These are phyloP conservation scores for Nemurella pictetii DNA, from an alignment of 2,888 invertebrate species.

Conservation along the genomic window DNA sequence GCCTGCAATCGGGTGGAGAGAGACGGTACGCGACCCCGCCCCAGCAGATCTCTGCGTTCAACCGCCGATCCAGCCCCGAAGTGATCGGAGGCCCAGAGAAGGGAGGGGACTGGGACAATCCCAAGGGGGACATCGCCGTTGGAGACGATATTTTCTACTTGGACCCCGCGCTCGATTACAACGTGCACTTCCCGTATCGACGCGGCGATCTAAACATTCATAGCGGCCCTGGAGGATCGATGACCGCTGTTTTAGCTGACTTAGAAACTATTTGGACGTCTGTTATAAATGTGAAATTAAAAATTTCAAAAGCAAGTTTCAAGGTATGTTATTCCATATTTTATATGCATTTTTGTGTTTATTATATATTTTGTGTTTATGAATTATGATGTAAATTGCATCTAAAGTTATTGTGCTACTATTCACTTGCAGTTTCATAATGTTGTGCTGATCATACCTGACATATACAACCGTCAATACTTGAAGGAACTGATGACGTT, in stretches of 20 bases:
- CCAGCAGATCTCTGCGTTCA: slow-evolving; percentile 86
- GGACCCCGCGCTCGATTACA: slow-evolving; percentile 71
- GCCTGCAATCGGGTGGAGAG: slow-evolving; percentile 80
- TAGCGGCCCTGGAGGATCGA: slow-evolving; percentile 79
- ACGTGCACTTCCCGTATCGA: slow-evolving; percentile 87
- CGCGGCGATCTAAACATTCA: slow-evolving; percentile 89
- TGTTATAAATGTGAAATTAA: slow-evolving; percentile 74
- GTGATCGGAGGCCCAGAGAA: slow-evolving; percentile 55
- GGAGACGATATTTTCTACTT: slow-evolving; percentile 76
- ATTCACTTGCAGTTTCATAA: slow-evolving; percentile 66
- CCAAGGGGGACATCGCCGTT: slow-evolving; percentile 67
- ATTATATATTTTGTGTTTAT: no score
- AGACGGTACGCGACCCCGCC: slow-evolving; percentile 82
- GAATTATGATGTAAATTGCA: no score
- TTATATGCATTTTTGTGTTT: no score
- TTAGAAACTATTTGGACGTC: slow-evolving; percentile 87
- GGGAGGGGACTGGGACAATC: slow-evolving; percentile 65
- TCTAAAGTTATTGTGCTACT: neutral
- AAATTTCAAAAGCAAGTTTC: slow-evolving; percentile 66
- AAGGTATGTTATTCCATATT: slow-evolving; percentile 49
- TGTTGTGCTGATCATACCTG: slow-evolving; percentile 86
- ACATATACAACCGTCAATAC: slow-evolving; percentile 84
- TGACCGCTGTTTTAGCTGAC: slow-evolving; percentile 81
- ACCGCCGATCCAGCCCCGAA: slow-evolving; percentile 77
- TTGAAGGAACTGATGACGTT: slow-evolving; percentile 82